Percentiles rank a stretch among this genome's conserved stretches.
phyloP scores from a whole-genome alignment of 2,113 vertebrate species.

The Terrapene triunguis region DNA sequence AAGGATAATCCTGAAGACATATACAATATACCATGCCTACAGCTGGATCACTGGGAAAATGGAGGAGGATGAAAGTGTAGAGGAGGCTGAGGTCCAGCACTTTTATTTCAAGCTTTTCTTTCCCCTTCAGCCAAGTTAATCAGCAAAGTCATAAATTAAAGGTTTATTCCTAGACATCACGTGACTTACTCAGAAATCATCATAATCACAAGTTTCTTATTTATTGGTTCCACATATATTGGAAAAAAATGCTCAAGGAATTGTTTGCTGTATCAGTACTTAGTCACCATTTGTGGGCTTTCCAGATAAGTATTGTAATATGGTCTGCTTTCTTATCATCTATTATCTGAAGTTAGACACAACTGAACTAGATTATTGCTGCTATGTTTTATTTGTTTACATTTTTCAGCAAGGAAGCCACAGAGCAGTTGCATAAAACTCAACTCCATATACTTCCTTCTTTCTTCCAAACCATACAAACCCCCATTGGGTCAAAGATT shows the following conservation, averaged over 20 bases:
- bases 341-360: constrained; percentile 59
- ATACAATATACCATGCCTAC: constrained; percentile 40
- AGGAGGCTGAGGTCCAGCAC: background rate
- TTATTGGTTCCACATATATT: background rate
- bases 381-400: constrained; percentile 46
- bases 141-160: constrained; percentile 64
- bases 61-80: constrained; percentile 52
- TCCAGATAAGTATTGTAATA: constrained; percentile 27
- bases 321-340: constrained; percentile 25
- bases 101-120: constrained; percentile 23
- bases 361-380: constrained; percentile 21
- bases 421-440: background rate
- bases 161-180: constrained; percentile 43
- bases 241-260: constrained; percentile 18
- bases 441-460: background rate
- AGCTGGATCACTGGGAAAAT: constrained; percentile 63
- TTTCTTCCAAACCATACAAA: background rate
- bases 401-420: constrained; percentile 38
- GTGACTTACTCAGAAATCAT: constrained; percentile 50
- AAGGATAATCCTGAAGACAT: constrained; percentile 65
- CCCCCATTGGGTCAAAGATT: background rate
- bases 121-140: constrained; percentile 36
- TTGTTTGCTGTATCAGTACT: constrained; percentile 26
- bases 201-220: constrained; percentile 21
- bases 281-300: constrained; percentile 52